Percentiles rank a stretch among this genome's conserved stretches.
Evolutionary conservation across 2,888 invertebrate genomes (phyloP).

Genomic region (Alsophila aescularia): DNA sequence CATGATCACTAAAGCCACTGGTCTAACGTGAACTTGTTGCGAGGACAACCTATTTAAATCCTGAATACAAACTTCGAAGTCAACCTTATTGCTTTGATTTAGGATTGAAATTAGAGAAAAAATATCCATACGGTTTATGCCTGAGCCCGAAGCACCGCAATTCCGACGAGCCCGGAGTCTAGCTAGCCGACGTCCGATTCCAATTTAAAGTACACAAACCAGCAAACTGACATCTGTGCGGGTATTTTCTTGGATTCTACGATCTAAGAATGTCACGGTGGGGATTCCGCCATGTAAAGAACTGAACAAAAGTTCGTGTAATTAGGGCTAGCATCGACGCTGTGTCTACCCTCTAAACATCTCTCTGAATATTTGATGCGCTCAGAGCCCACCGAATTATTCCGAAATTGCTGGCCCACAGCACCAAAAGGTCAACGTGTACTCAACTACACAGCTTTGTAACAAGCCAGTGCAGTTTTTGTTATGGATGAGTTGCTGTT

Average conservation of each 20-base stretch:
- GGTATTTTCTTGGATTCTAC: slow-evolving; percentile 16
- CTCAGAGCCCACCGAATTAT: slow-evolving; percentile 43
- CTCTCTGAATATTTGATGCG: slow-evolving; percentile 49
- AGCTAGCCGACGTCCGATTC: slow-evolving; percentile 37
- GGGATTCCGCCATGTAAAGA: background rate
- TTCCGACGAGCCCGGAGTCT: slow-evolving; percentile 31
- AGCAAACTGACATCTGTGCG: slow-evolving; percentile 30
- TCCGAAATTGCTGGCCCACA: slow-evolving; percentile 40
- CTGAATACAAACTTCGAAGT: background rate
- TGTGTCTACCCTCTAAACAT: slow-evolving; percentile 32
- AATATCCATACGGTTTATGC: slow-evolving; percentile 8
- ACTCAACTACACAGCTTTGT: slow-evolving; percentile 26
- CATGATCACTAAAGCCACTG: slow-evolving; percentile 32
- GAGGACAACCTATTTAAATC: slow-evolving; percentile 4
- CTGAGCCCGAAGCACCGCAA: slow-evolving; percentile 33
- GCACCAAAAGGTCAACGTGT: slow-evolving; percentile 27
- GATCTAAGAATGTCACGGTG: slow-evolving; percentile 5
- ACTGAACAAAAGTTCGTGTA: background rate
- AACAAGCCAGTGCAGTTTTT: slow-evolving; percentile 20
- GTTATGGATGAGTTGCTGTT: background rate
- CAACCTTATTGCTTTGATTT: background rate
- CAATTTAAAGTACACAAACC: slow-evolving; percentile 37
- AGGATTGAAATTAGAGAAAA: slow-evolving; percentile 13
- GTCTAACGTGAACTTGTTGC: slow-evolving; percentile 34
- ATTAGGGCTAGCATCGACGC: background rate